A percentile compares a stretch with the other conserved stretches of the same genome.
These are phyloP conservation scores for Xiphydria camelus DNA, from an alignment of 2,888 invertebrate genomes.

Conservation along the genomic window DNA sequence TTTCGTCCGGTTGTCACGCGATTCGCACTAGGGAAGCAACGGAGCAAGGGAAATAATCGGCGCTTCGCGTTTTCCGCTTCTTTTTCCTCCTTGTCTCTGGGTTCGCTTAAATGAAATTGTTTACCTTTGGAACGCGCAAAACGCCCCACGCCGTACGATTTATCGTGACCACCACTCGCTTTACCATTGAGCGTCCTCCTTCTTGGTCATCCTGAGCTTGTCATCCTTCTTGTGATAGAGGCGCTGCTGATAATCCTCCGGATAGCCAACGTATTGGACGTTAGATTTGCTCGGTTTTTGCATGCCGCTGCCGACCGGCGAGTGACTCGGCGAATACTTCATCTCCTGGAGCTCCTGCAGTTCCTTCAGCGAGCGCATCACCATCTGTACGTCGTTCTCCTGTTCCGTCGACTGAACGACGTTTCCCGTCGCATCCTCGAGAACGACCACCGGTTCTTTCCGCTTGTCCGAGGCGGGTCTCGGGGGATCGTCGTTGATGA, in stretches of 20 bases:
- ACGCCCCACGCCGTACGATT: not conserved
- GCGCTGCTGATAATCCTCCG: slow-evolving; percentile 44
- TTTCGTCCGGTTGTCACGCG: too few species aligned
- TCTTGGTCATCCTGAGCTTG: slow-evolving; percentile 41
- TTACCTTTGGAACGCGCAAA: slow-evolving; percentile 10
- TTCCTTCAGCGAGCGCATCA: slow-evolving; percentile 54
- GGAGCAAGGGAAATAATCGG: too few species aligned
- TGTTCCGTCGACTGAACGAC: slow-evolving; percentile 41
- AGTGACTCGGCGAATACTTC: slow-evolving; percentile 46
- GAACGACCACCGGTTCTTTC: slow-evolving; percentile 30
- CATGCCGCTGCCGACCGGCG: slow-evolving; percentile 37
- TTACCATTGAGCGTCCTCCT: slow-evolving; percentile 47
- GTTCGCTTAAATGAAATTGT: too few species aligned
- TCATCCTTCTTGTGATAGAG: slow-evolving; percentile 49
- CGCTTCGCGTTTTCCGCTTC: too few species aligned
- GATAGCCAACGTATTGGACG: slow-evolving; percentile 37
- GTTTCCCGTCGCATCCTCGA: slow-evolving; percentile 13
- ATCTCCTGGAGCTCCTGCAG: slow-evolving; percentile 44
- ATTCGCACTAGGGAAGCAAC: too few species aligned
- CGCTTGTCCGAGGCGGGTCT: too few species aligned
- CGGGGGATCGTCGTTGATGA: slow-evolving; percentile 48
- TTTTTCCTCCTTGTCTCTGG: too few species aligned
- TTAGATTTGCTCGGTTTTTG: slow-evolving; percentile 42
- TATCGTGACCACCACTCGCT: slow-evolving; percentile 4
- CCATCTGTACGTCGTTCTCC: slow-evolving; percentile 53